These are phyloP conservation scores for Anolis carolinensis DNA, from an alignment of 2,113 vertebrate genomes.

Conservation along the genomic window DNA sequence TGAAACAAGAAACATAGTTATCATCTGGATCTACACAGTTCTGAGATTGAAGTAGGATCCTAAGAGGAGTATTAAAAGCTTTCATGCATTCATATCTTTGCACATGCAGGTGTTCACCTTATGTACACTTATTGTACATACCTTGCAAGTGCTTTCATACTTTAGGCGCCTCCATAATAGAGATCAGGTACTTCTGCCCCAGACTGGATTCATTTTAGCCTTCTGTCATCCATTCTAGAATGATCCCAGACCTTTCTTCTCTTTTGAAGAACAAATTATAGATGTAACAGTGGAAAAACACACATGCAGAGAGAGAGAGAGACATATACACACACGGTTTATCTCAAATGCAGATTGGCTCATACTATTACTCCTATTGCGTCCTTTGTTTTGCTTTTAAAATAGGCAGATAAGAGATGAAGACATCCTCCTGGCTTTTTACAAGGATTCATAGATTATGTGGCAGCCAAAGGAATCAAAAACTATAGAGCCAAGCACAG, in stretches of 20 bases:
- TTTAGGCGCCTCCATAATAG: not conserved
- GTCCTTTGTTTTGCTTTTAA: not conserved
- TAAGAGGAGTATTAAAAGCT: not conserved
- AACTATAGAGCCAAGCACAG: not conserved
- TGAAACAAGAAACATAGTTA: conserved; percentile 44
- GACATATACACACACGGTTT: not conserved
- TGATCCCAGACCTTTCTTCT: conserved; percentile 1
- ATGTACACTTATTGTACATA: not conserved
- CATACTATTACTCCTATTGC: not conserved
- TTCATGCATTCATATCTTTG: conserved; percentile 25
- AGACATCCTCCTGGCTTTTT: not conserved
- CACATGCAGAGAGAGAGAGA: too few species aligned
- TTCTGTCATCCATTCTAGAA: not conserved
- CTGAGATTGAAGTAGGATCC: conserved; percentile 39
- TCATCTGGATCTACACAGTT: conserved; percentile 31
- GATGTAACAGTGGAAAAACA: not conserved
- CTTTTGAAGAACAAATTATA: conserved; percentile 4
- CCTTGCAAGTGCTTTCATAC: conserved; percentile 10
- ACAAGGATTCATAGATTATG: not conserved
- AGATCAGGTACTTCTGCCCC: conserved; percentile 6
- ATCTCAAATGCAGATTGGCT: not conserved
- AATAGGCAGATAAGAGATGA: not conserved
- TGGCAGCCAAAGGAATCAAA: not conserved
- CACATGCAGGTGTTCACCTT: conserved; percentile 23
- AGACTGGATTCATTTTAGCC: conserved; percentile 8